Conservation (phyloP, 2,797 vertebrate species). For the Onychomys arenicola region DNA sequence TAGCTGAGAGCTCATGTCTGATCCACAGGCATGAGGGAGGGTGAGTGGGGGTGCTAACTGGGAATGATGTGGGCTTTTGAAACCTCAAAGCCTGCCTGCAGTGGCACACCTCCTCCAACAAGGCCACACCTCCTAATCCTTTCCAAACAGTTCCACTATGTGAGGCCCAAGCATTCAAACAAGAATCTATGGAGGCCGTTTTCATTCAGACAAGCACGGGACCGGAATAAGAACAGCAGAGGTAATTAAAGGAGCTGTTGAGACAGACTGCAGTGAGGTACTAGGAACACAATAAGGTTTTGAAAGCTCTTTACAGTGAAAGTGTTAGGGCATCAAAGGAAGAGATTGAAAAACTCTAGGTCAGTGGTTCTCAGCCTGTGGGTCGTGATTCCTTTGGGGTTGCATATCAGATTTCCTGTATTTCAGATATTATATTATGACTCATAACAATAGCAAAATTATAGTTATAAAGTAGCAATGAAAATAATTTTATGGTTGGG, state of each 20-base stretch:
- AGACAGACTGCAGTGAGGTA: not conserved
- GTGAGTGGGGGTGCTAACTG: too few relatives aligned
- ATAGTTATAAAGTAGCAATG: not conserved
- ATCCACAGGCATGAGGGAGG: not conserved
- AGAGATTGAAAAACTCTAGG: not conserved
- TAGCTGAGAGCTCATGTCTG: not conserved
- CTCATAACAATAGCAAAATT: not conserved
- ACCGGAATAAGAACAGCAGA: not conserved
- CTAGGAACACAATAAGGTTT: not conserved
- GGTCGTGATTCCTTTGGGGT: not conserved
- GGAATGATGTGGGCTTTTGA: not conserved
- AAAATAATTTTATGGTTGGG: not conserved
- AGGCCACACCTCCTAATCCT: not conserved
- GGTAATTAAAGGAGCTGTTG: not conserved
- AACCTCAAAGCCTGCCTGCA: not conserved
- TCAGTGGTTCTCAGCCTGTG: not conserved
- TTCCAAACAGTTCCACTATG: not conserved
- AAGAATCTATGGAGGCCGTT: not conserved
- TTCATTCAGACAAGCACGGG: not conserved
- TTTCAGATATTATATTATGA: not conserved
- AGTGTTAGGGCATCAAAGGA: not conserved
- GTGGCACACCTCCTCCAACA: not conserved
- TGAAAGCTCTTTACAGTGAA: not conserved
- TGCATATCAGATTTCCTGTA: not conserved
- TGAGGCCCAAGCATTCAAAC: not conserved